These are phyloP conservation scores for Caenorhabditis sp. DNA, from an alignment of 2,888 invertebrate genomes.

Conservation along the genomic window DNA sequence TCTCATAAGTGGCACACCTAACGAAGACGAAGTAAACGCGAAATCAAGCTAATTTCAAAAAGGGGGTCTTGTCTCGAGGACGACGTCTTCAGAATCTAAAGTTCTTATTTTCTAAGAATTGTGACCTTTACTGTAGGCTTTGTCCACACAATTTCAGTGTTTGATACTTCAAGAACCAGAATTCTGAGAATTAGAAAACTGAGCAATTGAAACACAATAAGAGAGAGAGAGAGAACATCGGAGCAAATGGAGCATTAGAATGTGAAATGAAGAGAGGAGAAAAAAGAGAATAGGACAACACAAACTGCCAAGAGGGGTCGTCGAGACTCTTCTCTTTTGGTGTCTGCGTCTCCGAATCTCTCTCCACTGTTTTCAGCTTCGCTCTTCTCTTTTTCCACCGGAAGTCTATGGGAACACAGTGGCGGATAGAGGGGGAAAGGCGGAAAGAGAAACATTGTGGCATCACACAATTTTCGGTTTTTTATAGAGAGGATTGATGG, in stretches of 20 bases:
- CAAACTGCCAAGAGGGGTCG: background rate
- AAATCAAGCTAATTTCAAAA: conserved; percentile 31
- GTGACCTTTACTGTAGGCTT: too few relatives aligned
- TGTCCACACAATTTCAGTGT: too few relatives aligned
- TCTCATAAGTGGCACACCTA: background rate
- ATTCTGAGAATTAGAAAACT: background rate
- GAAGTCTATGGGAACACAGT: conserved; percentile 39
- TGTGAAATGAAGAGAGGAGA: conserved; percentile 1
- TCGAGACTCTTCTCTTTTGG: background rate
- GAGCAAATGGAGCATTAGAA: conserved; percentile 11
- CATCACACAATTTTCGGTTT: too few relatives aligned
- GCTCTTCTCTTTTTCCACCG: conserved; percentile 2
- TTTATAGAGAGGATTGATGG: background rate
- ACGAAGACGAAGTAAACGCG: background rate
- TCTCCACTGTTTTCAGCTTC: background rate
- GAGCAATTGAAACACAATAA: conserved; percentile 1
- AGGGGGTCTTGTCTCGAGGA: background rate
- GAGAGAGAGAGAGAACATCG: background rate
- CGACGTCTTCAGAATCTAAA: conserved; percentile 10
- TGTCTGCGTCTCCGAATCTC: background rate
- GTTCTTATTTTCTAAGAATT: too few relatives aligned
- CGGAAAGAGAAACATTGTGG: conserved; percentile 2
- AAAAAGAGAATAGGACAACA: background rate
- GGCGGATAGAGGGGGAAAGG: background rate
- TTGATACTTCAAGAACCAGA: background rate